Evolutionary conservation across 2,113 vertebrate species (phyloP), one percentile per base, ranked within the genome.

Genomic region (Morphnarchus princeps): DNA sequence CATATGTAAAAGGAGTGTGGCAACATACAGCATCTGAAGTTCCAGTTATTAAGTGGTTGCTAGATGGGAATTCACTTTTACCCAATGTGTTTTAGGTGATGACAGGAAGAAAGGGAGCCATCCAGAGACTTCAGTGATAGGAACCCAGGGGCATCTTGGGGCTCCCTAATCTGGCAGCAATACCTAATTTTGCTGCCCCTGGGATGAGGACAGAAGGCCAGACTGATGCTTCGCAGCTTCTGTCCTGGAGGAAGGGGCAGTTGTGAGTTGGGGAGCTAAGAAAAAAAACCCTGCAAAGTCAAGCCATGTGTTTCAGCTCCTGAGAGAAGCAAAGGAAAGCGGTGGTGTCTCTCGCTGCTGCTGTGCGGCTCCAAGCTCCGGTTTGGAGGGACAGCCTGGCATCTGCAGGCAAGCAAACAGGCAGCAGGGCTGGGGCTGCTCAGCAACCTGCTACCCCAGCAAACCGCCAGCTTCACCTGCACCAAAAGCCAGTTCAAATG

Each of bases 401-500:
- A 55, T 52, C 54, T 57, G 13, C 40, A 38, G 38, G 38, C 20
- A 42, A 58, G 36, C n/a, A 38, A 36, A n/a, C 22, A 29, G 36
- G 55, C 70, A 70, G 58, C 4, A 4, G 11, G 52, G 28, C 36
- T 1, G 0, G 11, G 25, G 54, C 40, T 2, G 0, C 58, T 61
- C 43, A 73, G 67, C 55, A 61, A 34, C 83, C 71, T 42, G 57
- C 45, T 92, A 26, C 38, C n/a, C 47, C 7, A 12, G 47, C 67
- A 89, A 81, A 62, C 16, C 3, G 0, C 29, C 0, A 0, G 31
- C 59, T 82, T 63, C 74, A 78, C 18, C 11, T 32, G 42, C 3
- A 4, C 66, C 72, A 40, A 89, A 85, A 77, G 19, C 34, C 76
- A 81, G 16, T 21, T 58, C 0, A 0, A 77, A 62, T 0, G 1